Conservation (phyloP, 2,797 vertebrate genomes). For the Ptychobarbus kaznakovi region DNA sequence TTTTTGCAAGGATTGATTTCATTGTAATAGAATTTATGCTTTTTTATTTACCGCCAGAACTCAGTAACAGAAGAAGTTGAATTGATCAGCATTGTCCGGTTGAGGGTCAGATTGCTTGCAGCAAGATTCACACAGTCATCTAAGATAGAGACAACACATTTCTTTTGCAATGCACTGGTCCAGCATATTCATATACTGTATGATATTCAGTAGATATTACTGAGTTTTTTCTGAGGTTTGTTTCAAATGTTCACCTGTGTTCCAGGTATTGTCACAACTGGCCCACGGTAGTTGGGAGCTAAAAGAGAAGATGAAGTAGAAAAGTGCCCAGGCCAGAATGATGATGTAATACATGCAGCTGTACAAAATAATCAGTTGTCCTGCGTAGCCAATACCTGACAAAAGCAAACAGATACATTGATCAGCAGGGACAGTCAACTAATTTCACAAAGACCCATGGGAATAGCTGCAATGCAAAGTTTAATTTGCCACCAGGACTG, state of each 20-base stretch:
- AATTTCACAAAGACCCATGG: neutral
- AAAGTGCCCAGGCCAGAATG: conserved; percentile 76
- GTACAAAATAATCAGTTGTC: conserved; percentile 74
- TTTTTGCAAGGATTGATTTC: neutral
- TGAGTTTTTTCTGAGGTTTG: neutral
- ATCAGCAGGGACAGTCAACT: neutral
- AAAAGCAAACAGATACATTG: neutral
- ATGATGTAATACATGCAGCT: conserved; percentile 75
- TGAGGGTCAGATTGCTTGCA: conserved; percentile 60
- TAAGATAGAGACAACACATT: conserved; percentile 44
- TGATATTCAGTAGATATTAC: neutral
- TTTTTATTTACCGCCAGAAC: conserved; percentile 78
- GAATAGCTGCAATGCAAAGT: neutral
- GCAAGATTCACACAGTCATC: conserved; percentile 71
- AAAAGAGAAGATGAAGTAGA: conserved; percentile 80
- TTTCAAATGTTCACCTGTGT: conserved; percentile 63
- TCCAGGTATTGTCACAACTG: conserved; percentile 77
- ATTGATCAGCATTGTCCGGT: conserved; percentile 60
- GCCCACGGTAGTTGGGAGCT: conserved; percentile 76
- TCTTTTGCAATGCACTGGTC: neutral
- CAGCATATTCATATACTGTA: neutral
- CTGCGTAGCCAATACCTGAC: conserved; percentile 76
- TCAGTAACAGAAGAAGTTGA: conserved; percentile 73
- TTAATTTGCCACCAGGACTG: neutral
- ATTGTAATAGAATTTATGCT: neutral